Percentiles rank a stretch among this genome's conserved stretches.
These are phyloP conservation scores for Drosophila prolongata DNA, from an alignment of 2,888 invertebrate genomes.

Conservation along the genomic window DNA sequence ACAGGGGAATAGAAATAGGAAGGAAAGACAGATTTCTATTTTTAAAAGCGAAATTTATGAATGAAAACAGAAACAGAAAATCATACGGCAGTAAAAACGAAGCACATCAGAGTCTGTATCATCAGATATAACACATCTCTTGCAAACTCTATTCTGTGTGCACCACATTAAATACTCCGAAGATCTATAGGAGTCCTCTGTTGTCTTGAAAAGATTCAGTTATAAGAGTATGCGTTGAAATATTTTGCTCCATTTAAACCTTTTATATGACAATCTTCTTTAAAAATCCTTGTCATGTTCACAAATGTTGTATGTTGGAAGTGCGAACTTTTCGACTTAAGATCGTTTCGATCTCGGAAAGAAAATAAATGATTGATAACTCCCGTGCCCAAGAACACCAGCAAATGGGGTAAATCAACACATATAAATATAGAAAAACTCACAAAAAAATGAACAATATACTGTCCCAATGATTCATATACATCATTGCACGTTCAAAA, in stretches of 20 bases:
- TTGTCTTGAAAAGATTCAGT: no score
- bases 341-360: background rate
- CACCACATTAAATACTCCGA: background rate
- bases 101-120: background rate
- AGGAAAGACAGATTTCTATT: constrained; percentile 27
- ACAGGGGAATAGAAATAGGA: constrained; percentile 20
- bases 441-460: constrained; percentile 1
- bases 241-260: no score
- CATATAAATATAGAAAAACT: constrained; percentile 6
- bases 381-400: background rate
- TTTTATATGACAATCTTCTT: no score
- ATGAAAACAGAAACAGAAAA: constrained; percentile 24
- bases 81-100: constrained; percentile 9
- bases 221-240: no score
- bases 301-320: no score
- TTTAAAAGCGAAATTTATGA: constrained; percentile 32
- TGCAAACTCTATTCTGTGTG: background rate
- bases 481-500: constrained; percentile 5
- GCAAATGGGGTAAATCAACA: constrained; percentile 1
- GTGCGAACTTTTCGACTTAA: no score
- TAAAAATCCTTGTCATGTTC: no score
- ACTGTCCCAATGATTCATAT: background rate
- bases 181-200: background rate
- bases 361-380: background rate
- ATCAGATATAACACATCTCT: background rate